These are phyloP conservation scores for Bergia puertoricense DNA, from an alignment of 92 coral and sea anemone species.

Conservation along the genomic window DNA sequence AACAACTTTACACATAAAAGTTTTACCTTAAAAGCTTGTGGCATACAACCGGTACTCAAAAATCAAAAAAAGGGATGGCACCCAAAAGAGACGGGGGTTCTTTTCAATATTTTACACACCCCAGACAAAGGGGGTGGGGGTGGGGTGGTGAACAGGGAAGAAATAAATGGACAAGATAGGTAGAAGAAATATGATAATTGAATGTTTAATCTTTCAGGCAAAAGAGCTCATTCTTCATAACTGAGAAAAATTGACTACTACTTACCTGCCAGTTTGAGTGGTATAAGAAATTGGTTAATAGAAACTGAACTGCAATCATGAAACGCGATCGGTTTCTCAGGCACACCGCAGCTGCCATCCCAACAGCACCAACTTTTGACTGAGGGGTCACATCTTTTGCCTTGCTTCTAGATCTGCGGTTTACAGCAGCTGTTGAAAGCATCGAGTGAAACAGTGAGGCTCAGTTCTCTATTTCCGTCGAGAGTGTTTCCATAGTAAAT, in stretches of 20 bases:
- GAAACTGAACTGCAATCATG: conserved; percentile 72
- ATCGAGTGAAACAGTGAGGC: conserved; percentile 66
- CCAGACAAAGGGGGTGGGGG: too few relatives aligned
- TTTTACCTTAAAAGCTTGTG: too few relatives aligned
- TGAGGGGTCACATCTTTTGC: conserved; percentile 25
- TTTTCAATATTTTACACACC: too few relatives aligned
- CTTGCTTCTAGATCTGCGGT: conserved; percentile 36
- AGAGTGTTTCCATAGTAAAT: neutral
- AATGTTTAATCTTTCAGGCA: too few relatives aligned
- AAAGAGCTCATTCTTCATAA: too few relatives aligned
- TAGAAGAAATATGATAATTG: too few relatives aligned
- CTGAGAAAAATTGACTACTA: neutral
- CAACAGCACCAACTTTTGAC: conserved; percentile 62
- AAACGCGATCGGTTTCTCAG: conserved; percentile 53
- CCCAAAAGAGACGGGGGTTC: too few relatives aligned
- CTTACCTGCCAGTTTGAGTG: conserved; percentile 81
- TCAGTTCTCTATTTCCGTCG: conserved; percentile 46
- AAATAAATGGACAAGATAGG: too few relatives aligned
- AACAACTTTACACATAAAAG: too few relatives aligned
- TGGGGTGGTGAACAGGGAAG: too few relatives aligned
- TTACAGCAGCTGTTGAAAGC: conserved; percentile 53
- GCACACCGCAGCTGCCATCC: conserved; percentile 83
- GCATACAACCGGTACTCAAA: too few relatives aligned
- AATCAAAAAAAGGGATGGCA: too few relatives aligned
- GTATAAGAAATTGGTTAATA: conserved; percentile 61